A percentile compares a stretch with the other conserved stretches of the same genome.
These are phyloP conservation scores for Grammomys surdaster DNA, from an alignment of 2,113 vertebrate genomes.

Conservation along the genomic window DNA sequence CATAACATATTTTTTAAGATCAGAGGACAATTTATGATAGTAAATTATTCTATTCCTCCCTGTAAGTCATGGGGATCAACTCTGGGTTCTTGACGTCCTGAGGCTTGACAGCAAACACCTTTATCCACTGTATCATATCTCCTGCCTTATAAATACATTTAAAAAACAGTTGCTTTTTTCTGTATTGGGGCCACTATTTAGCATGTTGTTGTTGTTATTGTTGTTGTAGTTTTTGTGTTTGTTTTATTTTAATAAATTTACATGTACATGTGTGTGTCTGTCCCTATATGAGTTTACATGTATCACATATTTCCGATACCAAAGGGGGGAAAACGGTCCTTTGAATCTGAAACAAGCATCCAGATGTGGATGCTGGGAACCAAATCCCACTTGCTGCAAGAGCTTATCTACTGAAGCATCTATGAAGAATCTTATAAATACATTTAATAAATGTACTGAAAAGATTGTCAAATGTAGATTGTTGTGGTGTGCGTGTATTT, in stretches of 20 bases:
- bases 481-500: too few species aligned
- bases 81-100: rapidly evolving
- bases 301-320: not conserved
- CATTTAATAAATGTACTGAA: not conserved
- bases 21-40: too few species aligned
- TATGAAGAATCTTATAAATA: not conserved
- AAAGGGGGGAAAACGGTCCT: not conserved
- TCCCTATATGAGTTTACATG: too few species aligned
- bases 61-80: not conserved
- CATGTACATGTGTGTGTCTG: too few species aligned
- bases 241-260: not conserved
- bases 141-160: not conserved
- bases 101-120: not conserved
- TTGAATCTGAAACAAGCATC: too few species aligned
- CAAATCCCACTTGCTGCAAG: not conserved
- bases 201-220: too few species aligned
- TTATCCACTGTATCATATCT: not conserved
- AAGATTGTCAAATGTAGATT: not conserved
- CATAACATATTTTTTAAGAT: too few species aligned
- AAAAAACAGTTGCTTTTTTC: too few species aligned
- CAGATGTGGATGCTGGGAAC: not conserved
- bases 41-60: not conserved
- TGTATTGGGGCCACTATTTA: too few species aligned
- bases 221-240: too few species aligned
- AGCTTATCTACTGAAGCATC: not conserved